Conservation (phyloP, 2,888 invertebrate species). For the Tortrix viridana region DNA sequence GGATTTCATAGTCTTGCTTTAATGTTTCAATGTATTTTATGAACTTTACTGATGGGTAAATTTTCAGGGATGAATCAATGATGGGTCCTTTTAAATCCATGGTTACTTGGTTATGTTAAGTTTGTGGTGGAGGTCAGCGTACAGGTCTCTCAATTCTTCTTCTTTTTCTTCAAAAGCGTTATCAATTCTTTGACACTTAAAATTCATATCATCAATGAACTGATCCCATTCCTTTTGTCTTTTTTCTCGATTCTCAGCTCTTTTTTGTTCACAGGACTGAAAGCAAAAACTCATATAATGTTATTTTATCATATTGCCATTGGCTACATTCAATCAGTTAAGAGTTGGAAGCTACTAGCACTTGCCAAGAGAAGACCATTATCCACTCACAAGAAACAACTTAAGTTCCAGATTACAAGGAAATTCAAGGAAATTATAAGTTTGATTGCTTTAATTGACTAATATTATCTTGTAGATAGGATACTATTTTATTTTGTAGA, state of each 20-base stretch:
- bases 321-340: too few species aligned
- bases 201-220: constrained; percentile 91
- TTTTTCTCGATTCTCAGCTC: constrained; percentile 60
- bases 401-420: too few species aligned
- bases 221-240: constrained; percentile 86
- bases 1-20: constrained; percentile 72
- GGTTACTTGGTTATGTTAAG: constrained; percentile 83
- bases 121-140: constrained; percentile 90
- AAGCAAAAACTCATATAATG: constrained; percentile 38
- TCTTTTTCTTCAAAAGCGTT: constrained; percentile 91
- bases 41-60: constrained; percentile 86
- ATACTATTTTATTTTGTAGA: neutral
- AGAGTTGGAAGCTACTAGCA: too few species aligned
- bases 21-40: constrained; percentile 81
- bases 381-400: too few species aligned
- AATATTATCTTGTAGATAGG: too few species aligned
- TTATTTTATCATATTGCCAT: too few species aligned
- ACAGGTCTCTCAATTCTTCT: constrained; percentile 89
- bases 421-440: too few species aligned
- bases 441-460: too few species aligned
- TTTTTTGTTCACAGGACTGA: constrained; percentile 58
- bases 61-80: constrained; percentile 85
- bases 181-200: constrained; percentile 90
- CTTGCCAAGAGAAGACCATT: too few species aligned
- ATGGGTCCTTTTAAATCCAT: constrained; percentile 85